Evolutionary conservation across 1,140 invertebrate species (phyloP).

Genomic region (Hycleus cichorii): DNA sequence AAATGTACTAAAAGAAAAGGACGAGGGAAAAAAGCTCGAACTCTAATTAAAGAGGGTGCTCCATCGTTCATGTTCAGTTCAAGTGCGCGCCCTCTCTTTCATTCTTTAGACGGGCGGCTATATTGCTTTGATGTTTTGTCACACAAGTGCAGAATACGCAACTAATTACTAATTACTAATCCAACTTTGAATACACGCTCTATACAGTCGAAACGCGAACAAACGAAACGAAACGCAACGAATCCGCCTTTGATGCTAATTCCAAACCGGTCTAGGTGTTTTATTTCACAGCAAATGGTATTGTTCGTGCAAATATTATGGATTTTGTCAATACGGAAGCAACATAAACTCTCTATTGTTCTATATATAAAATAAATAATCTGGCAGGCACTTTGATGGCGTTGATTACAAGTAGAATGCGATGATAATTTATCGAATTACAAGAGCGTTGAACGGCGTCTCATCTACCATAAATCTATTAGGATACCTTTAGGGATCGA

Average conservation of each 20-base stretch:
- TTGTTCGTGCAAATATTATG: constrained; percentile 1
- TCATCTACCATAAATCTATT: no score
- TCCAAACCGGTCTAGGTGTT: constrained; percentile 15
- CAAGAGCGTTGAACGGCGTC: background rate
- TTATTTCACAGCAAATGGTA: constrained; percentile 14
- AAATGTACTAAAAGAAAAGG: no score
- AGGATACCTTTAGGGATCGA: no score
- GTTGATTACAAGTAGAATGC: no score
- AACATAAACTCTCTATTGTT: no score
- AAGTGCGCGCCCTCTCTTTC: constrained; percentile 5
- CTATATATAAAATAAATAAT: no score
- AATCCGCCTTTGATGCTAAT: constrained; percentile 19
- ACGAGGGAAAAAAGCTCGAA: constrained; percentile 7
- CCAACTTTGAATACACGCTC: constrained; percentile 10
- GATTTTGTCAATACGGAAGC: no score
- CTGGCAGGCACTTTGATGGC: no score
- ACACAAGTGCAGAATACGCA: constrained; percentile 20
- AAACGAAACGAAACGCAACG: constrained; percentile 1
- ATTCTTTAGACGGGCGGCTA: background rate
- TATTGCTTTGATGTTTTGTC: constrained; percentile 11
- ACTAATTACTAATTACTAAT: constrained; percentile 24
- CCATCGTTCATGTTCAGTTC: background rate
- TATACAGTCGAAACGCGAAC: no score
- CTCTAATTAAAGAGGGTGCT: constrained; percentile 17
- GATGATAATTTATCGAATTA: background rate